Percentiles rank a stretch among this genome's conserved stretches.
Evolutionary conservation across 2,888 invertebrate genomes (phyloP).

Genomic region (Liopterus haemorrhoidalis): DNA sequence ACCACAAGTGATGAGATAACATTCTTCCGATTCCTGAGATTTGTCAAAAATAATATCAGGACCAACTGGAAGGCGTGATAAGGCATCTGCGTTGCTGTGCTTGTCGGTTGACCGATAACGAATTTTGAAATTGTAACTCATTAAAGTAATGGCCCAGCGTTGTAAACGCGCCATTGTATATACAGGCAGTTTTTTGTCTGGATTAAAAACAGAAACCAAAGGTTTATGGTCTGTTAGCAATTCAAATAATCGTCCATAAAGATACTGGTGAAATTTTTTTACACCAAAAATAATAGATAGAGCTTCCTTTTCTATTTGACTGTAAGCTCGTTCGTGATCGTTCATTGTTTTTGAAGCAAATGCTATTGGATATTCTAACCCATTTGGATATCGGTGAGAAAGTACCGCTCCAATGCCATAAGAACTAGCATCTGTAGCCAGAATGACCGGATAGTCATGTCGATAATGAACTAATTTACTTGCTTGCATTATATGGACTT

Average conservation of each 20-base stretch:
- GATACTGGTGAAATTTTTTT: constrained; percentile 16
- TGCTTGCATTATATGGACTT: not conserved
- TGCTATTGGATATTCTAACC: constrained; percentile 7
- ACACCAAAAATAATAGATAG: constrained; percentile 22
- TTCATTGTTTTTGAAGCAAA: constrained; percentile 20
- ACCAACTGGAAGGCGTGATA: too few species aligned
- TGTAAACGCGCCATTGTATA: too few species aligned
- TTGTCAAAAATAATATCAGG: too few species aligned
- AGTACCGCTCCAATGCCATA: constrained; percentile 22
- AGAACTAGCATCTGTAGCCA: not conserved
- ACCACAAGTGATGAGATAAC: too few species aligned
- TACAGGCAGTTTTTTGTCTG: too few species aligned
- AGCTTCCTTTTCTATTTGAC: constrained; percentile 16
- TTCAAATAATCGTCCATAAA: constrained; percentile 17
- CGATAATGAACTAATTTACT: not conserved
- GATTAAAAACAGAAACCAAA: too few species aligned
- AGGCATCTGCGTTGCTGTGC: too few species aligned
- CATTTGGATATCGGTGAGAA: constrained; percentile 17
- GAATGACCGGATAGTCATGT: not conserved
- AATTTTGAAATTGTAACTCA: too few species aligned
- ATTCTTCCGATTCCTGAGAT: too few species aligned
- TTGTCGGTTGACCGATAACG: too few species aligned
- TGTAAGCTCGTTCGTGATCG: constrained; percentile 13
- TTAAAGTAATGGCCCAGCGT: too few species aligned
- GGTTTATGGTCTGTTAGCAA: too few species aligned